Evolutionary conservation across 2,888 invertebrate genomes (phyloP).

Genomic region (Cosmia pyralina): DNA sequence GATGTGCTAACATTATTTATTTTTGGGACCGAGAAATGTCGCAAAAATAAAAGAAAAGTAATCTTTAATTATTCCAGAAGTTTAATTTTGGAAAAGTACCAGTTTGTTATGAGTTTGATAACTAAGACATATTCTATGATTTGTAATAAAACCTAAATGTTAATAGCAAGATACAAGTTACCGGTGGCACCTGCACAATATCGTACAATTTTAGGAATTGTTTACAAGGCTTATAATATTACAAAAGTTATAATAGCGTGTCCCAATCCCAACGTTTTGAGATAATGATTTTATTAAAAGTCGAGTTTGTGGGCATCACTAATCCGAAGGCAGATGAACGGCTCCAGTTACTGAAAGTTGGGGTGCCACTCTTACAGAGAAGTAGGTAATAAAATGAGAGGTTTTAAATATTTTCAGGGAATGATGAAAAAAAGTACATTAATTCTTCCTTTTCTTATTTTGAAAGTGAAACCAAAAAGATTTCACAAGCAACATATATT

Average conservation of each 20-base stretch:
- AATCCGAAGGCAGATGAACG: constrained; percentile 21
- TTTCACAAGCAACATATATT: not conserved
- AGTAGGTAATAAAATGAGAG: no score
- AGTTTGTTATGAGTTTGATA: no score
- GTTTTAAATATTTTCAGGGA: not conserved
- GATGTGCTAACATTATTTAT: constrained; percentile 31
- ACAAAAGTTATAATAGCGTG: no score
- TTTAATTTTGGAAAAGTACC: not conserved
- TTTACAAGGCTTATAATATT: no score
- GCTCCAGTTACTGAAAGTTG: constrained; percentile 32
- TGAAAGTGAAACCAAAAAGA: not conserved
- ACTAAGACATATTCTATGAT: no score
- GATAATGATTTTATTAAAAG: constrained; percentile 15
- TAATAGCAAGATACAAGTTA: no score
- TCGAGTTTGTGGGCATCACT: constrained; percentile 15
- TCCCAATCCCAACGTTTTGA: no score
- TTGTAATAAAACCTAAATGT: no score
- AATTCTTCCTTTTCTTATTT: not conserved
- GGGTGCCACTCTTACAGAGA: constrained; percentile 17
- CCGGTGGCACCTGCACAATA: no score
- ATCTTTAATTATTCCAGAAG: not conserved
- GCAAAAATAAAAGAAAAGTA: not conserved
- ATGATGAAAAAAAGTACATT: not conserved
- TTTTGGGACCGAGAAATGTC: not conserved
- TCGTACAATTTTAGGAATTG: no score